Evolutionary conservation across 2,888 invertebrate genomes (phyloP).

Genomic region (Ypsolopha scabrella): DNA sequence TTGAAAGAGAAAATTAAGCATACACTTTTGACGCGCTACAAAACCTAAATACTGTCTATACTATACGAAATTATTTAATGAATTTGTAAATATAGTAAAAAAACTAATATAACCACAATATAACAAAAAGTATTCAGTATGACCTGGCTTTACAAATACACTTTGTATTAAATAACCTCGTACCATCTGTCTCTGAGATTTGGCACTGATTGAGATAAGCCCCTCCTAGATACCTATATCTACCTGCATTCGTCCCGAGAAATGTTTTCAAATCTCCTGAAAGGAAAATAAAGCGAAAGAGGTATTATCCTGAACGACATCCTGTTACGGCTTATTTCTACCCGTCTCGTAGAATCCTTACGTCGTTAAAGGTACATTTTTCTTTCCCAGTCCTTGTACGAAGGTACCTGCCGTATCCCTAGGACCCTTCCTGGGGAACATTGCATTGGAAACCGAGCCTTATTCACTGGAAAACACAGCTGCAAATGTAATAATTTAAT

Average conservation of each 20-base stretch:
- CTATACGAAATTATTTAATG: too few relatives aligned
- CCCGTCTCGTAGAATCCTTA: conserved; percentile 58
- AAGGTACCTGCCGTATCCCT: conserved; percentile 52
- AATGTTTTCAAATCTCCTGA: conserved; percentile 26
- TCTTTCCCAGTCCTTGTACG: conserved; percentile 64
- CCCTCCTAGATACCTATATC: too few relatives aligned
- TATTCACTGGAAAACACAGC: conserved; percentile 55
- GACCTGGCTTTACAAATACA: too few relatives aligned
- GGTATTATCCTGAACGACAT: conserved; percentile 66
- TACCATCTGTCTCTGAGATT: too few relatives aligned
- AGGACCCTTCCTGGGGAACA: conserved; percentile 44
- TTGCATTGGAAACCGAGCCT: conserved; percentile 54
- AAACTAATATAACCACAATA: too few relatives aligned
- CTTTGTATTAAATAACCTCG: too few relatives aligned
- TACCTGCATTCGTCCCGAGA: neutral
- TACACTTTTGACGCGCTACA: too few relatives aligned
- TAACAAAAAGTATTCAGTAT: too few relatives aligned
- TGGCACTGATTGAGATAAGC: too few relatives aligned
- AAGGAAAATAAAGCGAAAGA: conserved; percentile 54
- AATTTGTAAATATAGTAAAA: too few relatives aligned
- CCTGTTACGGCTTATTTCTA: conserved; percentile 68
- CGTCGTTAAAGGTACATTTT: conserved; percentile 69
- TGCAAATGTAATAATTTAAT: conserved; percentile 63
- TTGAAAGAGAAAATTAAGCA: too few relatives aligned
- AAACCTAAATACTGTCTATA: too few relatives aligned